These are phyloP conservation scores for Hylomyscus alleni DNA, from an alignment of 2,797 vertebrate genomes.

Conservation along the genomic window DNA sequence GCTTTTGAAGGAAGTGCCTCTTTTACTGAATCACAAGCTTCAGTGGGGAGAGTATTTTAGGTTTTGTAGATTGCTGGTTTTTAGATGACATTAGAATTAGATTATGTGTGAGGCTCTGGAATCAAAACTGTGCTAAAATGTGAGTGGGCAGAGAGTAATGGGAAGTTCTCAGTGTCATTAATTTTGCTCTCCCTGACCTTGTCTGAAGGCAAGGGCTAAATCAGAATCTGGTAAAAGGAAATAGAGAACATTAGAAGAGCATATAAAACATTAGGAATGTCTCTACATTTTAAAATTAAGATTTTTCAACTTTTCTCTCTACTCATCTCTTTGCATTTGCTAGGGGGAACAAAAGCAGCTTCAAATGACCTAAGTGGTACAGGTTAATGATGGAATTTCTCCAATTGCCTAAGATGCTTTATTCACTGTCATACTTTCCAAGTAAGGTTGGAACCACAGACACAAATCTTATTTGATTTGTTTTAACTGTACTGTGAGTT, in stretches of 20 bases:
- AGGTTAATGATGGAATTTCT: slow-evolving; percentile 3
- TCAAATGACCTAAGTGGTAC: background rate
- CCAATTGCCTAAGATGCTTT: background rate
- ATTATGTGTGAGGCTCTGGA: background rate
- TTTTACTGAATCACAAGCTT: background rate
- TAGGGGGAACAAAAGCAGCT: background rate
- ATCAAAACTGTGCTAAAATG: background rate
- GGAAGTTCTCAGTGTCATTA: background rate
- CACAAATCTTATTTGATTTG: slow-evolving; percentile 31
- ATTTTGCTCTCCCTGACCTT: background rate
- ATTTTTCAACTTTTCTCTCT: background rate
- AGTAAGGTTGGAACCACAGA: background rate
- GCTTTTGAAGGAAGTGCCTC: background rate
- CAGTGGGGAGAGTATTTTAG: background rate
- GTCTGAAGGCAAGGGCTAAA: background rate
- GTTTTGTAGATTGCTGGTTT: background rate
- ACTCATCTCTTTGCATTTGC: background rate
- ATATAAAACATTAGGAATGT: slow-evolving; percentile 10
- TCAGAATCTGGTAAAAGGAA: background rate
- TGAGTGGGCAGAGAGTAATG: background rate
- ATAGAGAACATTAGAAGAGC: background rate
- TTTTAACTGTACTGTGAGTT: background rate
- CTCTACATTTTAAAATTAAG: background rate
- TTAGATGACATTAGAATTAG: slow-evolving; percentile 21
- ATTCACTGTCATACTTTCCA: slow-evolving; percentile 13